Evolutionary conservation across 2,113 vertebrate genomes (phyloP).

Genomic region (Anolis carolinensis): DNA sequence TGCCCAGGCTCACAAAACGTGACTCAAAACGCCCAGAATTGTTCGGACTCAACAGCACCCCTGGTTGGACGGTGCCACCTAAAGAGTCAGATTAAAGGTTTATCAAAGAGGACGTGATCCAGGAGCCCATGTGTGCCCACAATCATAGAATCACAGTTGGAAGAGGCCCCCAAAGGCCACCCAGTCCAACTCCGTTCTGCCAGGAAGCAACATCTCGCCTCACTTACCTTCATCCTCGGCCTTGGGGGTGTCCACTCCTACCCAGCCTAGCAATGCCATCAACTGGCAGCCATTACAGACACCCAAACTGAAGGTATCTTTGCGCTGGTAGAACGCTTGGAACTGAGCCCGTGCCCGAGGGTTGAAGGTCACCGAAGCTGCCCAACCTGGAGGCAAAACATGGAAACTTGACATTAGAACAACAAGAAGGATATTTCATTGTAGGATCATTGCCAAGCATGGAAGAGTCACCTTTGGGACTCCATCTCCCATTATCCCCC

Average conservation of each 20-base stretch:
- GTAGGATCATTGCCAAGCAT: too few species aligned
- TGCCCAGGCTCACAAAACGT: conserved; percentile 82
- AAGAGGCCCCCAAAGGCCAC: too few species aligned
- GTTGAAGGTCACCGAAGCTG: conserved; percentile 85
- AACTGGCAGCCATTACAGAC: conserved; percentile 94
- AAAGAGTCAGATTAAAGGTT: not conserved
- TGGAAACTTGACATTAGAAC: not conserved
- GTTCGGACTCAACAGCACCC: conserved; percentile 84
- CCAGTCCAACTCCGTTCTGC: too few species aligned
- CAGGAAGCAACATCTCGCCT: not conserved
- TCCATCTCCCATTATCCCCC: too few species aligned
- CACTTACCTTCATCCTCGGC: not conserved
- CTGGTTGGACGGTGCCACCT: conserved; percentile 45
- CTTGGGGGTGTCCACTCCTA: conserved; percentile 62
- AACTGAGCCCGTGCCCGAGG: conserved; percentile 78
- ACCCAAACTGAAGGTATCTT: conserved; percentile 88
- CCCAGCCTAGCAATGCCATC: conserved; percentile 89
- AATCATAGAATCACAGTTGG: too few species aligned
- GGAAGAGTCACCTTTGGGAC: too few species aligned
- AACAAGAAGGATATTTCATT: too few species aligned
- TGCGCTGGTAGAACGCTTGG: conserved; percentile 78
- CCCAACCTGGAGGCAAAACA: conserved; percentile 81
- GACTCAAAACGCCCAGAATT: conserved; percentile 89
- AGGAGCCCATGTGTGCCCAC: conserved; percentile 9
- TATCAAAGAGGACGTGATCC: conserved; percentile 10